These are phyloP conservation scores for Bombus ignitus DNA, from an alignment of 1,140 invertebrate species.

Conservation along the genomic window DNA sequence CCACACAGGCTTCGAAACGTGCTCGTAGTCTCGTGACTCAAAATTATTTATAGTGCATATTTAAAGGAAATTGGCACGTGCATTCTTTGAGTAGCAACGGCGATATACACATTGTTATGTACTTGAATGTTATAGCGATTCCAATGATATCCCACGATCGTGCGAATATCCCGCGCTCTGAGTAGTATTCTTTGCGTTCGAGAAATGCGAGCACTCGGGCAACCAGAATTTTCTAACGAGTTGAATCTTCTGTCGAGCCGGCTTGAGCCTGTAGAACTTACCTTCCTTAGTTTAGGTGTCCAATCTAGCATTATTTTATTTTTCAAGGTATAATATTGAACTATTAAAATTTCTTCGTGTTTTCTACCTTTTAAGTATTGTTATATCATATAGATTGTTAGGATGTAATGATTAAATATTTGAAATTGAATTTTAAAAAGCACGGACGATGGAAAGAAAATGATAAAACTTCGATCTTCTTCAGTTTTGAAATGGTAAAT, in stretches of 20 bases:
- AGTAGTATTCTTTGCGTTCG: background rate
- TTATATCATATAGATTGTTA: background rate
- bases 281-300: background rate
- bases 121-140: background rate
- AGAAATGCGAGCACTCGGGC: background rate
- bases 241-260: background rate
- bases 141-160: slow-evolving; percentile 1
- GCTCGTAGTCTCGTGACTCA: slow-evolving; percentile 65
- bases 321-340: background rate
- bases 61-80: slow-evolving; percentile 44
- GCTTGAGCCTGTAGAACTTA: background rate
- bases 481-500: background rate
- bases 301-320: background rate
- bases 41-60: slow-evolving; percentile 75
- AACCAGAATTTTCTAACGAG: background rate
- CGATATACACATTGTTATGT: background rate
- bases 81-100: slow-evolving; percentile 17
- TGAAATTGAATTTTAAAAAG: too few species aligned
- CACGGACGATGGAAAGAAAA: background rate
- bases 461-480: background rate
- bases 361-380: background rate
- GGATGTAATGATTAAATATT: background rate
- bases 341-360: background rate
- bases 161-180: background rate
- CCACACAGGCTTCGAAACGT: slow-evolving; percentile 60